Evolutionary conservation across 2,888 invertebrate species (phyloP).

Genomic region (Helicoverpa assulta): DNA sequence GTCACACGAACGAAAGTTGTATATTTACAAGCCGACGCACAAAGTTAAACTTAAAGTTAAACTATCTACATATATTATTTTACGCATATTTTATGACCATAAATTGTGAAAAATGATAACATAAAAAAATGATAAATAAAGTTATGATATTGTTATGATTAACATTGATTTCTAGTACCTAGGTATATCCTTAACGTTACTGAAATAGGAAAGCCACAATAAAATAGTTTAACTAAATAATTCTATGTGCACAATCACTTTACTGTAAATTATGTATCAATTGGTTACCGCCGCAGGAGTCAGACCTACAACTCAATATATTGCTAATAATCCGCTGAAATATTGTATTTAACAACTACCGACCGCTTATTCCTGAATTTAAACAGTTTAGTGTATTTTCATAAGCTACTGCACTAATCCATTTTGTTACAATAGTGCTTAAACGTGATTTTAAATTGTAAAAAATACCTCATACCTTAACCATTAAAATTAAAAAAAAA

Average conservation of each 20-base stretch:
- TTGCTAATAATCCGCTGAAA: conserved; percentile 28
- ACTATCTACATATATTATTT: too few relatives aligned
- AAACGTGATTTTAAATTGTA: too few relatives aligned
- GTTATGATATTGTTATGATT: too few relatives aligned
- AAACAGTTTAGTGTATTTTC: conserved; percentile 4
- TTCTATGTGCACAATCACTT: conserved; percentile 17
- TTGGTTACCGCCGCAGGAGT: conserved; percentile 24
- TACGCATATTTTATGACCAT: too few relatives aligned
- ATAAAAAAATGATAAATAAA: too few relatives aligned
- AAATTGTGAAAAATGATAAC: too few relatives aligned
- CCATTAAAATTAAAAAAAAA: too few relatives aligned
- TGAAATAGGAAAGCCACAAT: conserved; percentile 19
- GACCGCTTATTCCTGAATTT: conserved; percentile 10
- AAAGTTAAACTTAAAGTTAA: too few relatives aligned
- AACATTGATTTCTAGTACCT: neutral
- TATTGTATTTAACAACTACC: conserved; percentile 13
- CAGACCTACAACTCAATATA: conserved; percentile 13
- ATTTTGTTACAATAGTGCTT: too few relatives aligned
- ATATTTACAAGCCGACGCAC: too few relatives aligned
- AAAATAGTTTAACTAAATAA: conserved; percentile 20
- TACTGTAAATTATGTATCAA: conserved; percentile 29
- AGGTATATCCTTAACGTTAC: neutral
- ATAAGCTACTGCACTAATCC: conserved; percentile 6
- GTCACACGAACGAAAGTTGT: too few relatives aligned
- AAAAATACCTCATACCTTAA: too few relatives aligned